Percentiles rank a stretch among this genome's conserved stretches.
These are phyloP conservation scores for Anaspis maculata DNA, from an alignment of 2,888 invertebrate species.

Conservation along the genomic window DNA sequence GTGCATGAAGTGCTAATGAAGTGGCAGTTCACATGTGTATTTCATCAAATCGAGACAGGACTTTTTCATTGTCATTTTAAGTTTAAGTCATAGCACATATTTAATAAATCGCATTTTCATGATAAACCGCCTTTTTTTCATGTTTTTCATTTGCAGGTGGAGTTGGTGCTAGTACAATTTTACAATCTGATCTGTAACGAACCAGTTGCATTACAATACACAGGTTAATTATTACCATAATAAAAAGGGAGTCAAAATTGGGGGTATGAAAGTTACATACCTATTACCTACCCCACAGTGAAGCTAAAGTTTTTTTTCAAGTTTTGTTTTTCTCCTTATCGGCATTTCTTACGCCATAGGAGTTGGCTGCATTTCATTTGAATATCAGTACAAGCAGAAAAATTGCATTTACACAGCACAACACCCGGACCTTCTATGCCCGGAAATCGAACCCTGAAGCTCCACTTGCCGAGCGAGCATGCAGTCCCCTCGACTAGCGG, in stretches of 20 bases:
- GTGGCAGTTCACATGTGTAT: constrained; percentile 17
- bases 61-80: constrained; percentile 18
- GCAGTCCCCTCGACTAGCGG: no score
- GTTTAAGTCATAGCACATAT: constrained; percentile 23
- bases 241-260: no score
- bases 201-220: no score
- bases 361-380: neutral
- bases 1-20: constrained; percentile 17
- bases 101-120: constrained; percentile 25
- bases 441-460: no score
- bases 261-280: no score
- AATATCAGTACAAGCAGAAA: neutral
- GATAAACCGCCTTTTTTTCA: constrained; percentile 4
- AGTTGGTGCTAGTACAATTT: neutral
- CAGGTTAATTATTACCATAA: neutral
- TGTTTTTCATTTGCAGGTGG: neutral
- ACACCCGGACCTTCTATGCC: no score
- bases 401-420: neutral
- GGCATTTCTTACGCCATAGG: neutral
- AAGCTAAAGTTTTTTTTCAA: neutral
- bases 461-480: no score
- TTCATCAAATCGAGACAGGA: constrained; percentile 15
- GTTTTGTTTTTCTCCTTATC: neutral
- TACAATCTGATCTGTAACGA: no score
- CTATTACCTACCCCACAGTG: no score